Base-by-base conservation (phyloP, 2,797 vertebrate species). In the Danio kyathit region DNA sequence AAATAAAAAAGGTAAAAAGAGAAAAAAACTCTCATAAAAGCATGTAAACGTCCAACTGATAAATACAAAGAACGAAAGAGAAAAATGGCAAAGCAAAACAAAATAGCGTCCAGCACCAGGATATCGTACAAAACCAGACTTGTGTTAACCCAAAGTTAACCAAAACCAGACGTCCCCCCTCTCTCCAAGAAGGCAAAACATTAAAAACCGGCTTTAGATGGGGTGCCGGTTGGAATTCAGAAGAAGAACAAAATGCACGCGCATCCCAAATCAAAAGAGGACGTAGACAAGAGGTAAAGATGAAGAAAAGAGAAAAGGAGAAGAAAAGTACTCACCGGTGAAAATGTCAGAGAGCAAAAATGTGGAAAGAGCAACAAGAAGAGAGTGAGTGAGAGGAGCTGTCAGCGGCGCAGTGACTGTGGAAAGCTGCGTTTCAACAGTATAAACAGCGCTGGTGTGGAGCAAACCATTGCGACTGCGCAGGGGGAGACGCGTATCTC, bases 331-430 rank as follows among this genome's bases (percentile, higher is more conserved):
- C 87, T 88, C 85, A 88, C 87, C 87, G 80, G 78, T 74, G 66
- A 88, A 85, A 85, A 88, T 76, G 69, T 86, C 80, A 85, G 81
- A 84, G 79, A 81, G 78, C 61, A 82, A 86, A 88, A 86, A 85
- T 75, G 82, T 29, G 21, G 87, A 80, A 86, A 86, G 83, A 83
- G 71, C 74, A 76, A 83, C 38, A 77, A 83, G 44, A 80, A 84
- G 60, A 48, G 69, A 63, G 79, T 14, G 66, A 83, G 75, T 11
- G 16, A n/a, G 44, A 70, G 60, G 64, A 43, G 48, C 57, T 56
- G 76, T 51, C 40, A 56, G 74, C 72, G 51, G 70, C 6, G 74
- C 71, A 74, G 52, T 79, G 83, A 54, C 64, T 61, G 74, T 14
- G 12, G 38, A n/a, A 16, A 61, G 82, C 69, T 7, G 21, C 44